Evolutionary conservation across 2,797 vertebrate genomes (phyloP).

Genomic region (Rhinella marina): DNA sequence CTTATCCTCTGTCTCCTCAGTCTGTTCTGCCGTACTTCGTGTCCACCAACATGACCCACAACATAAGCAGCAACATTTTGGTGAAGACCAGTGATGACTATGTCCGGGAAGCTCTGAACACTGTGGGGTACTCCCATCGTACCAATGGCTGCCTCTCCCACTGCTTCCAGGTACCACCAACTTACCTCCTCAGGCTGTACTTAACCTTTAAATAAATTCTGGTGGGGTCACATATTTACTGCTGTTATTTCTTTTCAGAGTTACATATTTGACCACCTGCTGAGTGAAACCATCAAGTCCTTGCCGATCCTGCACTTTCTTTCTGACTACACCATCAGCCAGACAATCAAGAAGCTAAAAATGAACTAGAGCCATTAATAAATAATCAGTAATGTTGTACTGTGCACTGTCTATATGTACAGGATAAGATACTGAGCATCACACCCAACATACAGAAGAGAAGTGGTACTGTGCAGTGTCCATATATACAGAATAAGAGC

Average conservation of each 20-base stretch:
- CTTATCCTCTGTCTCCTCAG: slow-evolving; percentile 63
- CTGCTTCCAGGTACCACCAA: slow-evolving; percentile 74
- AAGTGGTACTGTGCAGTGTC: no score
- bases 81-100: slow-evolving; percentile 65
- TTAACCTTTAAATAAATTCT: no score
- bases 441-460: no score
- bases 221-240: background rate
- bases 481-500: no score
- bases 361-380: no score
- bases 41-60: slow-evolving; percentile 77
- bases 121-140: no score
- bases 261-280: background rate
- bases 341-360: background rate
- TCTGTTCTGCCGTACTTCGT: slow-evolving; percentile 76
- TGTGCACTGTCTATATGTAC: no score
- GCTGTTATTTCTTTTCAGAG: background rate
- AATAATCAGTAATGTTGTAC: no score
- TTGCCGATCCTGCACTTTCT: background rate
- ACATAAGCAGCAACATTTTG: slow-evolving; percentile 40
- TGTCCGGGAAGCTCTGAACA: no score
- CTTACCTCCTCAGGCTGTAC: background rate
- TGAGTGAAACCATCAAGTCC: background rate
- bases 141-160: slow-evolving; percentile 65
- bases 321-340: background rate
- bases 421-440: no score